phyloP scores from a whole-genome alignment of 2,888 invertebrate genomes.

The Himalopsyche anomala region DNA sequence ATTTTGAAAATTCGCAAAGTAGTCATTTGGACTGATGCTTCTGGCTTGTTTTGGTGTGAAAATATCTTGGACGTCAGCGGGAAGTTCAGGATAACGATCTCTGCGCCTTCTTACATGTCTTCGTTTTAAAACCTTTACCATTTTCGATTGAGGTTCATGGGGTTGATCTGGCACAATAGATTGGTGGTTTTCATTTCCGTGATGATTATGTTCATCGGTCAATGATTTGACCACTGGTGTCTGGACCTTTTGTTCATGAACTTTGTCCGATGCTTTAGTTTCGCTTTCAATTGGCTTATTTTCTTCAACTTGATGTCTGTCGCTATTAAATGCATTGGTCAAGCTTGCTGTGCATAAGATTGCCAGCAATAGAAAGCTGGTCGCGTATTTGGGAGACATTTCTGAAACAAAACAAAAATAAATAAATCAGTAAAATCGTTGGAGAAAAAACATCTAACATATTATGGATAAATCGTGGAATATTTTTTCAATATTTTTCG shows the following conservation, averaged over 20 bases:
- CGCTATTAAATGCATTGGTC: conserved; percentile 45
- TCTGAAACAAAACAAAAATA: conserved; percentile 48
- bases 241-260: conserved; percentile 54
- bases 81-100: conserved; percentile 38
- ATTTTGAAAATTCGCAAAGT: not conserved
- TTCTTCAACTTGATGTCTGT: not conserved
- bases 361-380: conserved; percentile 34
- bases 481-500: too few species aligned
- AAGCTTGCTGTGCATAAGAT: conserved; percentile 28
- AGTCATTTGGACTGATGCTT: conserved; percentile 12
- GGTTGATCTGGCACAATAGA: conserved; percentile 72
- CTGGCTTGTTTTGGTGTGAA: not conserved
- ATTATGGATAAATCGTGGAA: too few species aligned
- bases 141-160: conserved; percentile 71
- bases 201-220: not conserved
- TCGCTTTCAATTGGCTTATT: not conserved
- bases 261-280: not conserved
- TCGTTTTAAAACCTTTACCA: conserved; percentile 61
- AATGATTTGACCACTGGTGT: not conserved
- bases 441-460: too few species aligned
- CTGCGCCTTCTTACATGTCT: conserved; percentile 46
- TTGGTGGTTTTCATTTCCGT: not conserved
- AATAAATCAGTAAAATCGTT: not conserved
- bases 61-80: conserved; percentile 20
- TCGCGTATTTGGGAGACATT: conserved; percentile 45